Base-by-base conservation (phyloP, 1,140 invertebrate genomes). In the Bradysia coprophila region DNA sequence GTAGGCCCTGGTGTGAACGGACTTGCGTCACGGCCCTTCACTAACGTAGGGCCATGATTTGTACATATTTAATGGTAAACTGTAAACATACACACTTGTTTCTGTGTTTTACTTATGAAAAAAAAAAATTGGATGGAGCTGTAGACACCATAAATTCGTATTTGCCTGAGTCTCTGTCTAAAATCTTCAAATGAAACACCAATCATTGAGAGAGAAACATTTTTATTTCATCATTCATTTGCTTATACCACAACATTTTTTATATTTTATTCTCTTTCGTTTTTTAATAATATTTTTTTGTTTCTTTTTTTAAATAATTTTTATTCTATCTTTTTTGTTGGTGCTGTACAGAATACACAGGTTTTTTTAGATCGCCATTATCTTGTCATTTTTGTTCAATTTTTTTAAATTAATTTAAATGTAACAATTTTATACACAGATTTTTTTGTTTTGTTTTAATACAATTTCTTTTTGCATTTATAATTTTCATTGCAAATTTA, bases 291-390 rank as follows among this genome's bases (percentile, higher is more conserved):
- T 28, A 38, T 40, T 47, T 47, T 38, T 44, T 36, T 50, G 48
- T 47, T 44, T 49, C 49, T 45, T 50, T 50, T 52, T 50, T 54
- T 54, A 52, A 54, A 54, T 49, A 54, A 54, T 50, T 52, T 50
- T 45, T 51, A 39, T 48, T 45, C 33, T 44, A 38, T 40, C 43
- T 50, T 38, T 11, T 24, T 41, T 41, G 5, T 8, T 39, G 18
- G 18, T 39, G 10, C 21, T 39, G 21, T 39, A 39, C 10, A 20
- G 33, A 41, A 44, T 32, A 41, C 38, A 42, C 43, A 24, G 42
- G 41, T 51, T 56, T 56, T 55, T 52, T 56, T 55, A 47, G 46
- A 55, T 55, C 50, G 55, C 55, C 54, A 56, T 50, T 47, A 50
- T 55, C 53, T 56, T 48, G 55, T 54, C 42, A 15, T 15, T 42